Evolutionary conservation across 2,797 vertebrate species (phyloP), one percentile per base, ranked within the genome.

Genomic region (Tragopan temminckii): DNA sequence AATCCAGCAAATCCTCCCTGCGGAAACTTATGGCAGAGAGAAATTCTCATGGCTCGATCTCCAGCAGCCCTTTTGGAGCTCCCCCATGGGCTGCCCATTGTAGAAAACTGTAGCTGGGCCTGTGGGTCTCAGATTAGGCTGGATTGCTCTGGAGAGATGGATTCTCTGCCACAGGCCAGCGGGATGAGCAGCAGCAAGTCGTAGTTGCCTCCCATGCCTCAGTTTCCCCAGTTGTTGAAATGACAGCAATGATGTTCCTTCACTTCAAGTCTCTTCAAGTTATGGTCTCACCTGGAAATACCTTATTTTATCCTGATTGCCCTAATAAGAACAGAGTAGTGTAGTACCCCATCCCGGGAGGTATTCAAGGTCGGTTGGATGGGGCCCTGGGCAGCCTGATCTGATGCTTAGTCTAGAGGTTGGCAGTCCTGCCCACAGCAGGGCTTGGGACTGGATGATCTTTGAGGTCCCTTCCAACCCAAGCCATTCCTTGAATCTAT

Each of bases 11-110:
- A 7, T 42, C 36, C 7, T 45, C 52, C 15, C 35, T 0, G 0
- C 24, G 6, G 58, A 31, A 79, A 18, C 14, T 18, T 20, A 15
- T 38, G 35, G 14, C n/a, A 35, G 25, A 58, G 40, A 61, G 24
- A 27, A 48, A 53, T 59, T 33, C 25, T 48, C 10, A 5, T 0
- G 1, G 48, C 13, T 63, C 29, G 3, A 33, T 23, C 0, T 0
- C 10, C 2, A 25, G 31, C 25, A 19, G 10, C 40, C 46, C 1
- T 4, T 53, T 55, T 1, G 0, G 46, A 57, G 46, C 1, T n/a
- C 21, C 17, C 13, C 19, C 13, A 3, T 1, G 38, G 61, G 48
- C 42, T 58, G 42, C 40, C 71, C 16, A 4, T 12, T 25, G 46
- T 24, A 9, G 17, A 48, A 52, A 29, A 36, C 62, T 66, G 24